Evolutionary conservation across 2,797 vertebrate species (phyloP).

Genomic region (Ciconia nigra): DNA sequence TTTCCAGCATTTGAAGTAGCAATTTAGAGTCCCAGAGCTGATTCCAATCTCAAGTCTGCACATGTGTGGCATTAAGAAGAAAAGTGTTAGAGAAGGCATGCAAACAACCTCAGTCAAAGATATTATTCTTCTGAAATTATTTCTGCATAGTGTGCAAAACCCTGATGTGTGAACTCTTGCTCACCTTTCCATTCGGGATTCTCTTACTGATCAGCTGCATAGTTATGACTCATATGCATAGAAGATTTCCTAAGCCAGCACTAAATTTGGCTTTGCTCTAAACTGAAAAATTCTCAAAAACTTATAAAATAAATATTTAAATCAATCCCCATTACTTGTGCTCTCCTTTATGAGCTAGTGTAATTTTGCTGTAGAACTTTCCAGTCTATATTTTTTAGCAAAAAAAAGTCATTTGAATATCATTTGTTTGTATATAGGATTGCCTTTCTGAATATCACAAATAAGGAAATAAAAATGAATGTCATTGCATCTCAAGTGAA

Average conservation of each 20-base stretch:
- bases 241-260: background rate
- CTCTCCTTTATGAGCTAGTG: background rate
- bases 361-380: background rate
- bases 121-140: slow-evolving; percentile 8
- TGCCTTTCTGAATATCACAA: background rate
- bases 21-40: slow-evolving; percentile 48
- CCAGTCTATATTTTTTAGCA: background rate
- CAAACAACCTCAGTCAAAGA: background rate
- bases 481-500: background rate
- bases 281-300: background rate
- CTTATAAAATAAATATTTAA: background rate
- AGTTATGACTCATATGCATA: background rate
- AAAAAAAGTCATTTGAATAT: background rate
- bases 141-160: background rate
- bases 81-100: background rate
- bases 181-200: slow-evolving; percentile 18
- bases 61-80: slow-evolving; percentile 5
- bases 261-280: background rate
- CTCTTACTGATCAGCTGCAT: slow-evolving; percentile 7
- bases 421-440: background rate
- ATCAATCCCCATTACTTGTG: background rate
- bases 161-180: background rate
- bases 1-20: slow-evolving; percentile 47
- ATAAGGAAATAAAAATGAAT: background rate
- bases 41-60: slow-evolving; percentile 19